Percentiles rank a stretch among this genome's conserved stretches.
Evolutionary conservation across 1,140 invertebrate genomes (phyloP).

Genomic region (Triops cancriformis): DNA sequence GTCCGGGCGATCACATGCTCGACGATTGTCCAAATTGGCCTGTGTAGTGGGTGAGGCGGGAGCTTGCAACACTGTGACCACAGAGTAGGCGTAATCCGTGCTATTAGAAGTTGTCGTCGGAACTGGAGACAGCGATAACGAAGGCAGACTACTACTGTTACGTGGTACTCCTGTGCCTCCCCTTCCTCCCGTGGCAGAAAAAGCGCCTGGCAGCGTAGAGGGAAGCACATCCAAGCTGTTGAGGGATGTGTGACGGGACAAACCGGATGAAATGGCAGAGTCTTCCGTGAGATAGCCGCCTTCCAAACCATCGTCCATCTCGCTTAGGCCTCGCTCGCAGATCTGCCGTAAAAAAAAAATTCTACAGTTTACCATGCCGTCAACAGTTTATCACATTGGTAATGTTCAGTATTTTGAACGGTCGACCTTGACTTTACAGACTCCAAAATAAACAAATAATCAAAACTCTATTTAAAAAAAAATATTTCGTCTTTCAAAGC

Average conservation of each 20-base stretch:
- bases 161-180: background rate
- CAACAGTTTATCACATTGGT: no score
- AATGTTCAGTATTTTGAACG: no score
- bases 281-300: constrained; percentile 25
- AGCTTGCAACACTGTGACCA: background rate
- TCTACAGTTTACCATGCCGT: no score
- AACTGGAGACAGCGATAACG: background rate
- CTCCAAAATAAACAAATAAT: no score
- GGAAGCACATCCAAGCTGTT: constrained; percentile 20
- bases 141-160: background rate
- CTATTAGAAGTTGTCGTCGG: constrained; percentile 1
- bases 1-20: background rate
- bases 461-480: background rate
- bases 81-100: constrained; percentile 6
- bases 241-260: constrained; percentile 24
- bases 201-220: background rate
- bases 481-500: no score
- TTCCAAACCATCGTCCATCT: background rate
- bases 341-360: background rate
- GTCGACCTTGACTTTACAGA: no score
- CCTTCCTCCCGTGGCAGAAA: background rate
- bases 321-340: background rate
- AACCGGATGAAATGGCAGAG: constrained; percentile 26
- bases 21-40: background rate
- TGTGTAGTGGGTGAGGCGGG: background rate